A percentile compares a stretch with the other conserved stretches of the same genome.
Conservation (phyloP, 30 jellyfish, hydroid and myxozoan genomes). For the Cassiopea andromeda region DNA sequence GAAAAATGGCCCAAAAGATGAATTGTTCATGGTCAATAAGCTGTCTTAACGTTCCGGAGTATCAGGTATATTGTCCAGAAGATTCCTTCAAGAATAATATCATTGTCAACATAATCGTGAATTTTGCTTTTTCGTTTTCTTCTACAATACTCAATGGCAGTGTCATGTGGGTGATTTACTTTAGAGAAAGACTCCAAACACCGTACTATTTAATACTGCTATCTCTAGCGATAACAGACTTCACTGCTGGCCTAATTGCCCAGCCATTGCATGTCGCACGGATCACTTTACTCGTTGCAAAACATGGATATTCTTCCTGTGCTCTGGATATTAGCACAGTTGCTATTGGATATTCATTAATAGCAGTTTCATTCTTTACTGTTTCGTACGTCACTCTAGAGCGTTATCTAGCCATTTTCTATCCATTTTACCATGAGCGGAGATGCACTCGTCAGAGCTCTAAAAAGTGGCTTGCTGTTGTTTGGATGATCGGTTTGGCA, state of each 20-base stretch:
- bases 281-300: slow-evolving; percentile 21
- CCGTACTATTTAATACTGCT: slow-evolving; percentile 58
- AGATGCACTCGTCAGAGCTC: slow-evolving; percentile 53
- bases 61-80: slow-evolving; percentile 20
- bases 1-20: background rate
- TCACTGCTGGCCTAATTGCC: slow-evolving; percentile 75
- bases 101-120: slow-evolving; percentile 19
- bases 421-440: slow-evolving; percentile 63
- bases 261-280: slow-evolving; percentile 67
- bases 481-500: slow-evolving; percentile 39
- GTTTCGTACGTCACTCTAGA: slow-evolving; percentile 67
- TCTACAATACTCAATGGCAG: slow-evolving; percentile 55
- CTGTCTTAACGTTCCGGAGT: slow-evolving; percentile 67
- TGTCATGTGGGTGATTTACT: slow-evolving; percentile 71
- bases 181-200: slow-evolving; percentile 58
- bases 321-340: slow-evolving; percentile 48
- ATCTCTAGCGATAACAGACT: slow-evolving; percentile 58
- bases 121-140: slow-evolving; percentile 34
- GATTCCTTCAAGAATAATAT: slow-evolving; percentile 41
- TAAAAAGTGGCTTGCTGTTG: slow-evolving; percentile 25
- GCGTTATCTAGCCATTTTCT: slow-evolving; percentile 63
- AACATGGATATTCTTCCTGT: slow-evolving; percentile 25
- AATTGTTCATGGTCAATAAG: slow-evolving; percentile 55
- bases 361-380: slow-evolving; percentile 67
- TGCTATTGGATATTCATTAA: slow-evolving; percentile 61